Evolutionary conservation across 2,888 invertebrate genomes (phyloP).

Genomic region (Sinotaia quadrata): DNA sequence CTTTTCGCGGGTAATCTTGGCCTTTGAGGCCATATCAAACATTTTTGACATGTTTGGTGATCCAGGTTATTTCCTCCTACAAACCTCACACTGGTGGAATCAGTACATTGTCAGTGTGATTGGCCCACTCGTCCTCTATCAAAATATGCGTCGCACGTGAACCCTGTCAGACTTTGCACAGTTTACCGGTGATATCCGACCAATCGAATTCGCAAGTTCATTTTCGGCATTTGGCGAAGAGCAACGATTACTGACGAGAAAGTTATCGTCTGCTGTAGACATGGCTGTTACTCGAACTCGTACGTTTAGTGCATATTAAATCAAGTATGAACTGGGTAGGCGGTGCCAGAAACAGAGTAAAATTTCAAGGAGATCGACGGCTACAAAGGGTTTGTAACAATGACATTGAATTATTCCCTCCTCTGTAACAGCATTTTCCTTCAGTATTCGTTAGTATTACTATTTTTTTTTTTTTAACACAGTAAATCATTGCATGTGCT

Average conservation of each 20-base stretch:
- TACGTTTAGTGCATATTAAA: conserved; percentile 4
- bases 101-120: too few species aligned
- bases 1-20: conserved; percentile 47
- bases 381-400: conserved; percentile 50
- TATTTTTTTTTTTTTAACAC: too few species aligned
- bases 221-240: conserved; percentile 4
- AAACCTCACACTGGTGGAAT: too few species aligned
- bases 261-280: conserved; percentile 17
- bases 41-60: conserved; percentile 55
- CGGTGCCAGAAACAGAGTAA: conserved; percentile 57
- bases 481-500: too few species aligned
- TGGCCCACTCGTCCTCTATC: conserved; percentile 15
- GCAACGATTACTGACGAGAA: not conserved
- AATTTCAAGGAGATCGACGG: conserved; percentile 50
- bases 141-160: conserved; percentile 24
- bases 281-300: not conserved
- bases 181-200: not conserved
- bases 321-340: conserved; percentile 63
- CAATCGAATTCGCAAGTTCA: not conserved
- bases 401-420: too few species aligned
- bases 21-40: conserved; percentile 38
- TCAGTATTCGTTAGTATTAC: too few species aligned
- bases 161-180: conserved; percentile 22
- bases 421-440: too few species aligned
- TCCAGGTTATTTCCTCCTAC: too few species aligned